These are phyloP conservation scores for Rafetus swinhoei DNA, from an alignment of 2,113 vertebrate genomes.

Conservation along the genomic window DNA sequence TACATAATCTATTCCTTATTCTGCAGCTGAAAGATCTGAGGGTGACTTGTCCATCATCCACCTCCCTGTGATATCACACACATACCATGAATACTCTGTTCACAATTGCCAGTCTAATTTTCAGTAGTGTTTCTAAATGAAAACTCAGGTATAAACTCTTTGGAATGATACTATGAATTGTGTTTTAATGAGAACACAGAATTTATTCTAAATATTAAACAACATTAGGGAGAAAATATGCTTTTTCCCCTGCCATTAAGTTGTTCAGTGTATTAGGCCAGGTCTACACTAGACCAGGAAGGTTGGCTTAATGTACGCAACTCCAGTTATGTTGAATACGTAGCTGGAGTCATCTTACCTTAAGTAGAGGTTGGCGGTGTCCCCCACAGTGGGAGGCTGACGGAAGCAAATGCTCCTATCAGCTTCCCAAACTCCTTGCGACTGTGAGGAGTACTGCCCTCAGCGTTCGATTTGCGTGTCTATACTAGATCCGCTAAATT, in stretches of 20 bases:
- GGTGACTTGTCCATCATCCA: background rate
- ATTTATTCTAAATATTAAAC: background rate
- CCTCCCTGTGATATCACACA: background rate
- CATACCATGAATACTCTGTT: background rate
- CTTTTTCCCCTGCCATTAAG: background rate
- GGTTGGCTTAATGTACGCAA: no score
- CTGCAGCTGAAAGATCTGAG: background rate
- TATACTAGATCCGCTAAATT: no score
- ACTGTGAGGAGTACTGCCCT: no score
- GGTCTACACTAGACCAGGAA: no score
- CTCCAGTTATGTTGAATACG: no score
- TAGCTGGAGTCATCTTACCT: no score
- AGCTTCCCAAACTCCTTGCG: no score
- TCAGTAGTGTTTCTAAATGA: background rate
- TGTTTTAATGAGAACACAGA: accelerated
- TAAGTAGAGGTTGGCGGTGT: no score
- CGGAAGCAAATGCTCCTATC: no score
- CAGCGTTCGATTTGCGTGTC: no score
- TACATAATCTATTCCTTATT: background rate
- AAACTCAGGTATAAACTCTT: background rate
- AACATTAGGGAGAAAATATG: background rate
- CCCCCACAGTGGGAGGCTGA: no score
- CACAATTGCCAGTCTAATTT: background rate
- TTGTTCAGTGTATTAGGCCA: background rate
- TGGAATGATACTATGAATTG: background rate